Percentiles rank a stretch among this genome's conserved stretches.
phyloP scores from a whole-genome alignment of 1,140 invertebrate species.

The Diorhabda elongata region DNA sequence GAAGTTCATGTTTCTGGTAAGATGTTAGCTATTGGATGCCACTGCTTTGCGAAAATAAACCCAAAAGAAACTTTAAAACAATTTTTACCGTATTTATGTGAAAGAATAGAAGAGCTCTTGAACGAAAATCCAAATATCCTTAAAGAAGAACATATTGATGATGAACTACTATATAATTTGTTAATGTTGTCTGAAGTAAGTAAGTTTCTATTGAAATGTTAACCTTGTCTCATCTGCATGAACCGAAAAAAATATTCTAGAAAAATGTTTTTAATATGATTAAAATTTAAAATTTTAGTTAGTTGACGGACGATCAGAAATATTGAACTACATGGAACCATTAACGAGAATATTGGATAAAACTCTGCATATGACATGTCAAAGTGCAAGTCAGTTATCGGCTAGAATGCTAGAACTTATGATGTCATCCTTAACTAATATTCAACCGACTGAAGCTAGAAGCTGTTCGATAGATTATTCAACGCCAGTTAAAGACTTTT shows the following conservation, averaged over 20 bases:
- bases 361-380: constrained; percentile 53
- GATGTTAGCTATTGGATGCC: constrained; percentile 60
- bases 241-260: background rate
- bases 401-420: constrained; percentile 50
- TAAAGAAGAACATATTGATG: constrained; percentile 72
- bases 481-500: constrained; percentile 62
- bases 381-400: constrained; percentile 52
- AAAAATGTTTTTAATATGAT: background rate
- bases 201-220: background rate
- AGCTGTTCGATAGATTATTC: constrained; percentile 61
- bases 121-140: constrained; percentile 56
- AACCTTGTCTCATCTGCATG: background rate
- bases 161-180: constrained; percentile 75
- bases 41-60: constrained; percentile 66
- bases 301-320: constrained; percentile 38
- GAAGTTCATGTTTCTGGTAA: constrained; percentile 80
- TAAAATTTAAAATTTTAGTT: constrained; percentile 27
- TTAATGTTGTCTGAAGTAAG: constrained; percentile 67
- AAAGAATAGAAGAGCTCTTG: constrained; percentile 54
- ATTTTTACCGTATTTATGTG: constrained; percentile 68
- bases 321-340: constrained; percentile 53
- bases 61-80: constrained; percentile 63
- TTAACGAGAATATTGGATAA: constrained; percentile 52
- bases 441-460: constrained; percentile 62
- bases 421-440: constrained; percentile 55